Evolutionary conservation across 2,113 vertebrate genomes (phyloP).

Genomic region (Pelecanus crispus): DNA sequence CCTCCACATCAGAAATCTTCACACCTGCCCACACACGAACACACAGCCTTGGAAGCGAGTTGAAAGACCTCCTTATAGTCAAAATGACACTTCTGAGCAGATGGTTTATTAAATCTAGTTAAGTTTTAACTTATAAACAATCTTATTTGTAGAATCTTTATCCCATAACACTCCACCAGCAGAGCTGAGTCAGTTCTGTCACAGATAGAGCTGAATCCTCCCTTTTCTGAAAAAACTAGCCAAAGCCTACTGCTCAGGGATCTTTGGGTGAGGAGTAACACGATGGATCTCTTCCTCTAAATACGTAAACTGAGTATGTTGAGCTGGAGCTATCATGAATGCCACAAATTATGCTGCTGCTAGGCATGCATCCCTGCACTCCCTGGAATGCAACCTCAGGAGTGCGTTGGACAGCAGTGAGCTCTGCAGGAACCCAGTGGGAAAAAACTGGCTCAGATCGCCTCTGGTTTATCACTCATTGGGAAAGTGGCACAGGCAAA

Average conservation of each 20-base stretch:
- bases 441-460: neutral
- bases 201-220: neutral
- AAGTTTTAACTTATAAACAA: neutral
- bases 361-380: neutral
- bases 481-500: neutral
- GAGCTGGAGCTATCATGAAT: neutral
- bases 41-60: neutral
- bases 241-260: neutral
- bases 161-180: neutral
- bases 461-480: neutral
- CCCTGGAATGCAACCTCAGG: neutral
- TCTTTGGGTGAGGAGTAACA: neutral
- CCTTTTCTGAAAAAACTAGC: neutral
- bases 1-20: accelerated
- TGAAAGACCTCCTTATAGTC: neutral
- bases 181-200: neutral
- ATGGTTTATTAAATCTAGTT: neutral
- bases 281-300: neutral
- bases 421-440: neutral
- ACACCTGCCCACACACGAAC: neutral
- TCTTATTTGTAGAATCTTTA: neutral
- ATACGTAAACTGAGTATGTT: neutral
- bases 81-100: neutral
- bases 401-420: neutral
- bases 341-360: neutral